phyloP scores from a whole-genome alignment of 2,797 vertebrate genomes.

The Mergus octosetaceus region DNA sequence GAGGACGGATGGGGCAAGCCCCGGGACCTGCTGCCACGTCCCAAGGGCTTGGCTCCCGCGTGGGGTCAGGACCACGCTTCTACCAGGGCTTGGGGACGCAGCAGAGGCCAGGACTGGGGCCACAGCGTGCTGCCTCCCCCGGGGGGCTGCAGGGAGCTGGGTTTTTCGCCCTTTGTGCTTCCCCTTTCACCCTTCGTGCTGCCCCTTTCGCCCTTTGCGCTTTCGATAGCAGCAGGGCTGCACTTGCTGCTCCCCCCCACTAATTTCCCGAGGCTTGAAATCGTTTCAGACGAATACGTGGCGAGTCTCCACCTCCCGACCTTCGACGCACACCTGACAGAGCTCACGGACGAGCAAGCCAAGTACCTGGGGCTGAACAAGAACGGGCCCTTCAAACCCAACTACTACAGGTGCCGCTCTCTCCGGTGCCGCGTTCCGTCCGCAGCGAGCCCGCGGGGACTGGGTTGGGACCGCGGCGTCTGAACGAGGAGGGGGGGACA shows the following conservation, averaged over 20 bases:
- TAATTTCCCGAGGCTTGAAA: neutral
- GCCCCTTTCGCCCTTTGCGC: too few relatives aligned
- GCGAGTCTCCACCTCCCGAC: slow-evolving; percentile 98
- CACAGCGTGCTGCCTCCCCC: neutral
- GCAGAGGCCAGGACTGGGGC: neutral
- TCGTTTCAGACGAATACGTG: slow-evolving; percentile 91
- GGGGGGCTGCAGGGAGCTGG: neutral
- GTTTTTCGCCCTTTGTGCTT: neutral
- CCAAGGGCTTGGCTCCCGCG: too few relatives aligned
- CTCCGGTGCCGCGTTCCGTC: neutral
- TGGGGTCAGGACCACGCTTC: neutral
- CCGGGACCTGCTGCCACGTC: too few relatives aligned
- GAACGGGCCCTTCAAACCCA: slow-evolving; percentile 98
- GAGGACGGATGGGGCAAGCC: neutral
- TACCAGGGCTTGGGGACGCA: too few relatives aligned
- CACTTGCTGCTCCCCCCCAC: accelerated
- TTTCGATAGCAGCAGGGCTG: neutral
- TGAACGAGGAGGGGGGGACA: neutral
- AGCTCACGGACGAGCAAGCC: slow-evolving; percentile 94
- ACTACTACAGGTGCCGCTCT: slow-evolving; percentile 92
- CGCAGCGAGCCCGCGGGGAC: neutral
- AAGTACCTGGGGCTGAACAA: slow-evolving; percentile 98
- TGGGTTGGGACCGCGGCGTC: neutral
- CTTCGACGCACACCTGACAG: slow-evolving; percentile 96
- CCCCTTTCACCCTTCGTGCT: too few relatives aligned